Evolutionary conservation across 2,113 vertebrate species (phyloP), one percentile per base, ranked within the genome.

Genomic region (Cyanistes caeruleus): DNA sequence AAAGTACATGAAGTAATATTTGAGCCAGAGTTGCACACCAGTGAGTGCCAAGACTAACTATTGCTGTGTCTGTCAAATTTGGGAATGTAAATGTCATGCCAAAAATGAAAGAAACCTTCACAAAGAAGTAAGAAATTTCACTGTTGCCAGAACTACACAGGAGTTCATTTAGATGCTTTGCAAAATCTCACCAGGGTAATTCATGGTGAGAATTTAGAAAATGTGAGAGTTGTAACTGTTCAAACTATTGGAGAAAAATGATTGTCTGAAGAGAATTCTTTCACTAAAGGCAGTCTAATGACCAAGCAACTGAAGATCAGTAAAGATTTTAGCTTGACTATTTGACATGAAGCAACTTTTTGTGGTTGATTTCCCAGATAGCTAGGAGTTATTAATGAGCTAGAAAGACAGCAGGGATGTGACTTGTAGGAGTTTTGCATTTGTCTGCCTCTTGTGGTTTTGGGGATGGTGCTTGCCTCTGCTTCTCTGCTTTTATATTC

Each of bases 81-180:
- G 27, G 28, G 86, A 64, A 93, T 63, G 62, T 68, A 72, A 92
- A 80, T 51, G 63, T 51, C 21, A 51, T 88, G 43, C 90, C 75
- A 95, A 93, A 95, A 83, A 37, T 80, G 24, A 56, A 89, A 92
- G 49, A 87, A 62, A 48, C 16, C 33, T 85, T 88, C 15, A 60
- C 25, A 58, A 88, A 93, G 13, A 52, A 91, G 77, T 87, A 53
- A 62, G 63, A 72, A 89, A 63, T 79, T 56, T 93, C 31, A 51
- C 53, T 69, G 28, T 46, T 90, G 30, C 48, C 70, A 51, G 39
- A 81, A 41, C 9, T 51, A 44, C 18, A 25, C 24, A 69, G 65
- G 60, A 89, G 20, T 46, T 88, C 7, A 77, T 72, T 73, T 56
- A 84, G 76, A 56, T 68, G 46, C 31, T 84, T 70, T 44, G 17